These are phyloP conservation scores for Corbicula japonica DNA, from an alignment of 2,888 invertebrate genomes.

Conservation along the genomic window DNA sequence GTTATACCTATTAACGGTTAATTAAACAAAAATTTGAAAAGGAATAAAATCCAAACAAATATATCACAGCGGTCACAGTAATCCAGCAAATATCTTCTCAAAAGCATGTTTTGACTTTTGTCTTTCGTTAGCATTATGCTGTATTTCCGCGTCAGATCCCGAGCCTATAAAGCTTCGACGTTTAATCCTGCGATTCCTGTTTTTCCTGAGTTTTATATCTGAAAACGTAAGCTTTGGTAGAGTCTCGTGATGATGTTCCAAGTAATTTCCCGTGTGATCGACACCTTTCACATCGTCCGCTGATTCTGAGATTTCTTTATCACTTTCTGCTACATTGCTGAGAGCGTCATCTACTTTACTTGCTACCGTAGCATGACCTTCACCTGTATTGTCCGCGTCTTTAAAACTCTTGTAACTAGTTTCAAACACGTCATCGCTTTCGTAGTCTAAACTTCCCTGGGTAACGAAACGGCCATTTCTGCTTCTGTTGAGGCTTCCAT, in stretches of 20 bases:
- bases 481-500: not conserved
- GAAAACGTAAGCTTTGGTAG: too few relatives aligned
- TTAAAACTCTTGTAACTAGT: slow-evolving; percentile 12
- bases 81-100: slow-evolving; percentile 40
- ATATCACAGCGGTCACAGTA: too few relatives aligned
- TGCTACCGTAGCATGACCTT: not conserved
- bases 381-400: not conserved
- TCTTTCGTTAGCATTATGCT: slow-evolving; percentile 14
- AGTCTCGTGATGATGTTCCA: too few relatives aligned
- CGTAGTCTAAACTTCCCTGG: slow-evolving; percentile 28
- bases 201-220: too few relatives aligned
- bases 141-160: not conserved
- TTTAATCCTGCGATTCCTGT: not conserved
- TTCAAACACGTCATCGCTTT: slow-evolving; percentile 22
- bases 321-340: not conserved
- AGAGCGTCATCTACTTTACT: not conserved
- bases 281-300: too few relatives aligned
- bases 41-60: too few relatives aligned
- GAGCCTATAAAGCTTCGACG: slow-evolving; percentile 18
- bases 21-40: too few relatives aligned
- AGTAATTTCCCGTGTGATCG: too few relatives aligned
- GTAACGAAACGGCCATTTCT: not conserved
- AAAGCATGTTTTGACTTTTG: slow-evolving; percentile 37
- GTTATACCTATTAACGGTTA: too few relatives aligned
- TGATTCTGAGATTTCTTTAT: too few relatives aligned